Evolutionary conservation across 2,888 invertebrate genomes (phyloP), one percentile per base, ranked within the genome.

Genomic region (Monoplex corrugatus): DNA sequence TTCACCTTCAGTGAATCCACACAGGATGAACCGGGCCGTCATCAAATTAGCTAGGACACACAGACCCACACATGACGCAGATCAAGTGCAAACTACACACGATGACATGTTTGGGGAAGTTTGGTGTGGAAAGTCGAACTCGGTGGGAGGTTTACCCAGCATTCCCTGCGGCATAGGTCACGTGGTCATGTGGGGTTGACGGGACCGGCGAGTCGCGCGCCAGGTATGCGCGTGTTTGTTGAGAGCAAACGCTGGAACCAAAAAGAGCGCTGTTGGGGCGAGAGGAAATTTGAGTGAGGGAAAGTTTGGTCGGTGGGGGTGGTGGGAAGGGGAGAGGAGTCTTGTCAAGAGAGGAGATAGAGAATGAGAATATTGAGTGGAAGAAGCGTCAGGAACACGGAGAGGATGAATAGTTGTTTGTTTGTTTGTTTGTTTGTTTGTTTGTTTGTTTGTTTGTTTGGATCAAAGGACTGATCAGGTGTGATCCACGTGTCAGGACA

Each of bases 71-170:
- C n/a, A n/a, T n/a, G n/a, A n/a, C n/a, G 13, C 75, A 38, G 35
- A 38, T 38, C 2, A 38, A 75, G 35, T 1, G 35, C 16, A 13
- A 35, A 38, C 75, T 38, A 38, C 75, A 75, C 75, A 13, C 35
- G 75, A 38, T 38, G 75, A 38, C 75, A 75, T 75, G 75, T 38
- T 38, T 75, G 75, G 75, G 28, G 75, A 75, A 75, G 75, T 35
- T 75, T 35, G 13, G 75, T 38, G 75, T 35, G 16, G 35, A 75
- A 35, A 19, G 75, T 38, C 75, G 75, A 75, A 75, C 75, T 75
- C 75, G 13, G 16, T 35, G 38, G 38, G 38, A 75, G 35, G 13
- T 75, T 75, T 75, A 35, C 75, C 75, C 75, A 75, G 75, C 75
- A 38, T 75, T 75, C 75, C 75, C 13, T 38, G 75, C 38, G 38